Evolutionary conservation across 2,888 invertebrate species (phyloP).

Genomic region (Eurois occulta): DNA sequence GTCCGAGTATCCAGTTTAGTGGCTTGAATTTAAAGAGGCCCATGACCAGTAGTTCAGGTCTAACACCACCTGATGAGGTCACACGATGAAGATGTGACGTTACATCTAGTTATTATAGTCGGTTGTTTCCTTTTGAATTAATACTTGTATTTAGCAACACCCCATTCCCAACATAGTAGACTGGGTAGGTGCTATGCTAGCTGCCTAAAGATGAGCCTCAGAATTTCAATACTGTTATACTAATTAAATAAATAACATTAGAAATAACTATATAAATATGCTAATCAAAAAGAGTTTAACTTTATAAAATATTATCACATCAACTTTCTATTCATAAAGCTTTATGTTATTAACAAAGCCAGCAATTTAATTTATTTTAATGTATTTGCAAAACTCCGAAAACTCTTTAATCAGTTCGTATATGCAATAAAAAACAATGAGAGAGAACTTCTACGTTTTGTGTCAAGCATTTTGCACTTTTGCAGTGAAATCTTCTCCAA

Average conservation of each 20-base stretch:
- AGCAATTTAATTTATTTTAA: conserved; percentile 5
- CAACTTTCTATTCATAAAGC: conserved; percentile 28
- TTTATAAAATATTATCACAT: conserved; percentile 13
- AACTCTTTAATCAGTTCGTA: not conserved
- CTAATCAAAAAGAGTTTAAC: conserved; percentile 1
- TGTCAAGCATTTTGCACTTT: not conserved
- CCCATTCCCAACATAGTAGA: not conserved
- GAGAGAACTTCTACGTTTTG: not conserved
- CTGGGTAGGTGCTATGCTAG: not conserved
- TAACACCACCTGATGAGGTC: not conserved
- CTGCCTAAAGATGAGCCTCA: not conserved
- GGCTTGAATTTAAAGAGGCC: not conserved
- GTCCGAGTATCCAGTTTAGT: not conserved
- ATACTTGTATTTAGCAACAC: not conserved
- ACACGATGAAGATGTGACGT: not conserved
- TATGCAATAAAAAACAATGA: not conserved
- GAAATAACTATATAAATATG: conserved; percentile 11
- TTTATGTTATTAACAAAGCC: not conserved
- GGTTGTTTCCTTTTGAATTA: not conserved
- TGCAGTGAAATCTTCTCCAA: not conserved
- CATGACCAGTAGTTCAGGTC: not conserved
- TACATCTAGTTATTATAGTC: not conserved
- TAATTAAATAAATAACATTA: not conserved
- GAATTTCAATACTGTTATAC: not conserved
- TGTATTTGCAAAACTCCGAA: not conserved